These are phyloP conservation scores for Apodemus speciosus DNA, from an alignment of 2,113 vertebrate genomes.

Conservation along the genomic window DNA sequence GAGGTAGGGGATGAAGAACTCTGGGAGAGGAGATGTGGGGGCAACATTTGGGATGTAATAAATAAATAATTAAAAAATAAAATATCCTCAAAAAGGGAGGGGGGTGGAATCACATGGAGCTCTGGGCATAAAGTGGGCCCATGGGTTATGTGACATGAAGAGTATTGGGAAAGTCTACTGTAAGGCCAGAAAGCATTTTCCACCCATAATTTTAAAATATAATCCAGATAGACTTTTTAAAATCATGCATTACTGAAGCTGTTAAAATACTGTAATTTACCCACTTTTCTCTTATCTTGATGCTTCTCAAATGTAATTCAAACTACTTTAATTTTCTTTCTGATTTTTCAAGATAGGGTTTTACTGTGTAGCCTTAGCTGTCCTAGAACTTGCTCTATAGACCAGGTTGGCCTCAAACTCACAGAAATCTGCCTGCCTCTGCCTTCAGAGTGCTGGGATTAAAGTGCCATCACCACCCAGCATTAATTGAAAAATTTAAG, in stretches of 20 bases:
- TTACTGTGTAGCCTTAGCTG: no score
- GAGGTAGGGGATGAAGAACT: no score
- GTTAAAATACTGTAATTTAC: background rate
- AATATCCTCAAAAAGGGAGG: background rate
- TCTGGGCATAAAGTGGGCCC: conserved; percentile 18
- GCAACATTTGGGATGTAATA: no score
- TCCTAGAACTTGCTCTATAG: no score
- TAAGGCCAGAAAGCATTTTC: conserved; percentile 36
- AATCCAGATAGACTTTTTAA: background rate
- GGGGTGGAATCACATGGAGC: background rate
- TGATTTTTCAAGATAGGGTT: no score
- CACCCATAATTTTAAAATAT: conserved; percentile 4
- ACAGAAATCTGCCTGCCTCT: no score
- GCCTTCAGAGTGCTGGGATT: no score
- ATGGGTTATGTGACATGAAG: conserved; percentile 10
- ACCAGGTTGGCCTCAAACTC: no score
- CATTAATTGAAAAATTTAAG: background rate
- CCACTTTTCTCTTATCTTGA: background rate
- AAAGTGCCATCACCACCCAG: no score
- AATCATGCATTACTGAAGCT: background rate
- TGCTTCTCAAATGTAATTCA: conserved; percentile 46
- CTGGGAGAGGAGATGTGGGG: no score
- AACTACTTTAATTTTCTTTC: background rate
- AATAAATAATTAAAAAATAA: no score
- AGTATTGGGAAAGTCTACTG: background rate